Conservation (phyloP, 2,888 invertebrate genomes). For the Yponomeuta malinellus region DNA sequence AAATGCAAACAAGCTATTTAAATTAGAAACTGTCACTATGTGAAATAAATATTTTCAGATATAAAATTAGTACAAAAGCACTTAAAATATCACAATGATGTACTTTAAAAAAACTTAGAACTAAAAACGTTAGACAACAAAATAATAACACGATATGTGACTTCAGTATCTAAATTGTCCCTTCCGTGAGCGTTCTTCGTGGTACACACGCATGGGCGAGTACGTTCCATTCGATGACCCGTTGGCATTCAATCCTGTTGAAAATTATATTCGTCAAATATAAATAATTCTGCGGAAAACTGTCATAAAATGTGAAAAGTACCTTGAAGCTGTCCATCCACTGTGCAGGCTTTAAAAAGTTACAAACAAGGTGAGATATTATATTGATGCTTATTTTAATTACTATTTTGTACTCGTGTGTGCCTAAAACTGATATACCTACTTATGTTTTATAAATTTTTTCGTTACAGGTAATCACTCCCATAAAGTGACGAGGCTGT, state of each 20-base stretch:
- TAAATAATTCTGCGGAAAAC: not conserved
- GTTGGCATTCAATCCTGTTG: constrained; percentile 78
- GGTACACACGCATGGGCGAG: constrained; percentile 87
- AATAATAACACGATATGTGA: not conserved
- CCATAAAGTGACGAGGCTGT: no score
- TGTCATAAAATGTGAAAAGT: constrained; percentile 24
- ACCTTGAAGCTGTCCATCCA: constrained; percentile 66
- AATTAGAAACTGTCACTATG: constrained; percentile 14
- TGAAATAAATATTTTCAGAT: constrained; percentile 33
- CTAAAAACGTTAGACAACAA: constrained; percentile 15
- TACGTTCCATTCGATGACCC: constrained; percentile 80
- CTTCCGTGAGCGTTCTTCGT: constrained; percentile 86
- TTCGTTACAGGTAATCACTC: not conserved
- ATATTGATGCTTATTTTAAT: not conserved
- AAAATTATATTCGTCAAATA: constrained; percentile 18
- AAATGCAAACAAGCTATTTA: constrained; percentile 34
- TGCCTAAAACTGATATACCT: not conserved
- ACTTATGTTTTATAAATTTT: not conserved
- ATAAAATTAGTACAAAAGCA: constrained; percentile 43
- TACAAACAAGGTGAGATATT: constrained; percentile 17
- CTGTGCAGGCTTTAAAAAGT: constrained; percentile 61
- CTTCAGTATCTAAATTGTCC: constrained; percentile 87
- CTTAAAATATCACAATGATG: constrained; percentile 58
- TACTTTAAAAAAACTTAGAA: constrained; percentile 26
- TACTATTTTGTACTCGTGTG: no score